Base-by-base conservation (phyloP, 2,113 vertebrate species). In the Phycodurus eques region DNA sequence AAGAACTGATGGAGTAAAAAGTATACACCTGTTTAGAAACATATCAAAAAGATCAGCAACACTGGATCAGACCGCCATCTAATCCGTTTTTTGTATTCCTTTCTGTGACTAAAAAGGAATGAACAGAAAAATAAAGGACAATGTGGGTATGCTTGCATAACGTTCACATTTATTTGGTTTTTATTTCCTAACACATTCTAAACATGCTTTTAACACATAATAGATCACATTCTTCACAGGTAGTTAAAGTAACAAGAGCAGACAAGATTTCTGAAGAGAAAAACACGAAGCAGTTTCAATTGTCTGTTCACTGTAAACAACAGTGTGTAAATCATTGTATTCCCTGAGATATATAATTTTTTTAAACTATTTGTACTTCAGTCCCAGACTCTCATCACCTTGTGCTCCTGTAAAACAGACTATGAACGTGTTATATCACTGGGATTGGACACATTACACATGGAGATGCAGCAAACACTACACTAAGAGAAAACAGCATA, bases 151-250 rank as follows among this genome's bases (percentile, higher is more conserved):
- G 88, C 27, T 94, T 95, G 94, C 93, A 94, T 95, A 94, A 96
- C 90, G 87, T 95, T 97, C 96, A 98, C 96, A 96, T 98, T 98
- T 98, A 98, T 98, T 98, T 95, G 86, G 85, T 92, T 97, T 96
- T 69, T 93, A 94, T 95, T 94, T 94, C 92, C 96, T 98, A 98
- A 96, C 89, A 95, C 93, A 96, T 88, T 92, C 95, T 97, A 98
- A 94, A 97, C 96, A 98, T 97, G 96, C 96, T 93, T 94, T 94
- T 82, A 96, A 97, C 94, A 97, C 94, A 91, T 94, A 95, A 82
- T 93, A 94, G 95, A 93, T 96, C 97, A 97, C 95, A 96, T 91
- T 96, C 94, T 96, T 96, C 95, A 98, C 95, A 98, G 96, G 97
- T 98, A 98, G 96, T 98, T 92, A 94, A 92, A 94, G 93, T 96